Base-by-base conservation (phyloP, 2,113 vertebrate species). In the Variabilichromis moorii region DNA sequence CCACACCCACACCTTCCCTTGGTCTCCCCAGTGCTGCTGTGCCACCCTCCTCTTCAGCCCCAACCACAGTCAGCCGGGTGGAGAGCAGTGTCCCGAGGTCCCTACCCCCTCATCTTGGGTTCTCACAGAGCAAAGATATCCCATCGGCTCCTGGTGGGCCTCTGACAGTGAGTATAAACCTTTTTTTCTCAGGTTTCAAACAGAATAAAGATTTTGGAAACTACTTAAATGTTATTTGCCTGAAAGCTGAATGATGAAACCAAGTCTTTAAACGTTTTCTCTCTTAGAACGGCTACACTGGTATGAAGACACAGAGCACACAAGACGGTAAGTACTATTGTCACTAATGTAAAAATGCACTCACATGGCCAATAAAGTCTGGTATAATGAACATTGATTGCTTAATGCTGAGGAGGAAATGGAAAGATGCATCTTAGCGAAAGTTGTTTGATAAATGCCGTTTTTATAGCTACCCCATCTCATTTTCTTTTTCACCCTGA, bases 201-300 rank as follows among this genome's bases (percentile, higher is more conserved):
- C 4, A 80, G 4, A 16, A 21, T 3, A 81, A 73, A 35, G 8
- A n/a, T 84, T 21, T 28, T 45, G 3, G 63, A 6, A 53, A 17
- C 33, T 86, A 16, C 16, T 53, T n/a, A 40, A 66, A 37, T 26
- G 16, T 83, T 71, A 6, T 37, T 45, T 86, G n/a, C 7, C 28
- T 35, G 0, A 84, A 80, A 55, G 9, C 31, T 31, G 3, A 87
- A 63, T 45, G 5, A 47, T 28, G 31, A 88, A 37, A 50, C 21
- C 28, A 21, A 88, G 13, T 26, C 37, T 35, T 51, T 42, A 5
- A 14, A 21, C 0, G 9, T 61, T 81, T 66, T 93, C 85, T 86
- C 93, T 3, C 86, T 91, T 86, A 99, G 98, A 99, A 98, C 2
- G 98, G 98, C 89, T 98, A 97, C 92, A 94, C 94, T 54, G 93